Evolutionary conservation across 2,888 invertebrate species (phyloP).

Genomic region (Caenorhabditis angaria): DNA sequence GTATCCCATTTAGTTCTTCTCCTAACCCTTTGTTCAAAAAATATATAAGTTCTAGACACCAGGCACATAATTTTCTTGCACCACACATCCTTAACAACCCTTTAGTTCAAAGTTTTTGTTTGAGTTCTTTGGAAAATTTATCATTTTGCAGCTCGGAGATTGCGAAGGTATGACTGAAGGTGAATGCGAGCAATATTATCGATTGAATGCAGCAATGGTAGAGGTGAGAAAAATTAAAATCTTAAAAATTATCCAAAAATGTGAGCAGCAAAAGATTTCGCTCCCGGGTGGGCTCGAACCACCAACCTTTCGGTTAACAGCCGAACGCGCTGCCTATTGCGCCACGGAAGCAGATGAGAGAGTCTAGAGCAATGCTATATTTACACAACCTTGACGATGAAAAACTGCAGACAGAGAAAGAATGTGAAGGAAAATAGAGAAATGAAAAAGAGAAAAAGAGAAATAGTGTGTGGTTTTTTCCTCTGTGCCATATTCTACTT

Average conservation of each 20-base stretch:
- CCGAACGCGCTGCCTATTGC: slow-evolving; percentile 19
- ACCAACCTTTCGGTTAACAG: slow-evolving; percentile 60
- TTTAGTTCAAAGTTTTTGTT: slow-evolving; percentile 12
- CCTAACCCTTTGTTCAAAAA: neutral
- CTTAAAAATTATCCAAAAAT: slow-evolving; percentile 1
- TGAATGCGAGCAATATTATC: slow-evolving; percentile 60
- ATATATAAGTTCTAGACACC: neutral
- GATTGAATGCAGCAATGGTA: slow-evolving; percentile 61
- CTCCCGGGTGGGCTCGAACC: slow-evolving; percentile 65
- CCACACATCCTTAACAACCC: slow-evolving; percentile 2
- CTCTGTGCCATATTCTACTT: no score
- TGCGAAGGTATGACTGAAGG: slow-evolving; percentile 62
- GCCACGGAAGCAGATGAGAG: slow-evolving; percentile 10
- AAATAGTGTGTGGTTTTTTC: no score
- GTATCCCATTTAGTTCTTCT: neutral
- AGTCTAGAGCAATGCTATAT: neutral
- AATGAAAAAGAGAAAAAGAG: no score
- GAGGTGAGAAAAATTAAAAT: slow-evolving; percentile 29
- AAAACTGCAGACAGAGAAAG: neutral
- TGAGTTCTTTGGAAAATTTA: neutral
- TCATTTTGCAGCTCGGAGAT: slow-evolving; percentile 56
- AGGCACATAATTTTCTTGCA: neutral
- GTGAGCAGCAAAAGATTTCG: slow-evolving; percentile 29
- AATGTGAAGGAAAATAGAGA: neutral
- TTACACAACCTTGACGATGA: neutral